Base-by-base conservation (phyloP, 2,888 invertebrate genomes). In the Lymantria dispar region DNA sequence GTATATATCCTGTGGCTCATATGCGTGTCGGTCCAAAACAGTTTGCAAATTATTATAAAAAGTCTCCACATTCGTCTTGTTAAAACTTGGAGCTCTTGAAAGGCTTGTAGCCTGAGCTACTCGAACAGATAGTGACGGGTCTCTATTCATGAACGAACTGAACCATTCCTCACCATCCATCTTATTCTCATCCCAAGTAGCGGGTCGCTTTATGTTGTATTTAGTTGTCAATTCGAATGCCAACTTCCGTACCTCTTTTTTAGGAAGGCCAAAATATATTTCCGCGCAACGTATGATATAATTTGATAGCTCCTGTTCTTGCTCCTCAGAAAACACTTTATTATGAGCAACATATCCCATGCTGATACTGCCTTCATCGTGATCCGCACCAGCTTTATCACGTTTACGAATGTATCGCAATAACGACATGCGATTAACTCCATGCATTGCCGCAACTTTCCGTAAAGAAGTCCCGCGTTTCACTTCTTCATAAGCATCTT, bases 281-380 rank as follows among this genome's bases (percentile, higher is more conserved):
- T 49, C 51, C 1, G 47, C 50, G 36, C 47, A 51, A n/a, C 50
- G 43, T 15, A 38, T 48, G 2, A 55, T 22, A n/a, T 52, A 55
- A 44, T 49, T 55, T 13, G 55, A 41, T 7, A 54, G 11, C 8
- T 50, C 10, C 2, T 11, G 39, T 10, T 54, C 54, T 10, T 50
- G 50, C 3, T 46, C 41, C 9, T 47, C 10, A 1, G 29, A 30
- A 12, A 56, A 56, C 3, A 50, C 50, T 36, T 33, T 29, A 22
- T 52, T 52, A 33, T 56, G 52, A 8, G 56, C 56, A 12, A 13
- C 22, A 52, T 56, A 56, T 12, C 52, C 52, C 50, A 56, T 52
- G 3, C 12, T 43, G 7, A 43, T n/a, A 30, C 8, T 43, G 0
- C 3, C 30, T 9, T 45, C 36, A n/a, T 36, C 43, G 1, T 44